phyloP scores from a whole-genome alignment of 53 echinoderm and acorn worm species.

The Echinarachnius parma region DNA sequence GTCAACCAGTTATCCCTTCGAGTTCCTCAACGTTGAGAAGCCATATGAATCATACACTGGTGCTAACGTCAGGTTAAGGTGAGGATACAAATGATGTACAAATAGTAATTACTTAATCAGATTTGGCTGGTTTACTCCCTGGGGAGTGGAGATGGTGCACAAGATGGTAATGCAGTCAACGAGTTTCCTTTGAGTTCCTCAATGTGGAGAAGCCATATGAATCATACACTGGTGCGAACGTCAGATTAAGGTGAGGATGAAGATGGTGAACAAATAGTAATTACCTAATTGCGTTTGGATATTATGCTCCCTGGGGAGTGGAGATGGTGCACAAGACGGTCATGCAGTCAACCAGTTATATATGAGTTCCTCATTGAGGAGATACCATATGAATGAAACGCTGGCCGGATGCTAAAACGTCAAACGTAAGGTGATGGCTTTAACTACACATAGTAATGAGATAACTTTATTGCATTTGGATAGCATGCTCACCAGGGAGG shows the following conservation, averaged over 20 bases:
- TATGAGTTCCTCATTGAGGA: too few species aligned
- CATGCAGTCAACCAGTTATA: too few species aligned
- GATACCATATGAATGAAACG: too few species aligned
- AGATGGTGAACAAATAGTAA: not conserved
- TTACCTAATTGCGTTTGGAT: not conserved
- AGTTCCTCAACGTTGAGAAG: slow-evolving; percentile 94
- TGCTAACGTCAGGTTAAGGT: slow-evolving; percentile 95
- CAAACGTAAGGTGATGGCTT: too few species aligned
- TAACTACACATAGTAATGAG: too few species aligned
- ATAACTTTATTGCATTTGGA: too few species aligned
- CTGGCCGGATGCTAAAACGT: too few species aligned
- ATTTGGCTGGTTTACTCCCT: slow-evolving; percentile 85
- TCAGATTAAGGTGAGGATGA: slow-evolving; percentile 79
- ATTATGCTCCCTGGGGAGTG: too few species aligned
- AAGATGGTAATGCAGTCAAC: slow-evolving; percentile 84
- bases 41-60: slow-evolving; percentile 96
- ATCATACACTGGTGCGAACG: slow-evolving; percentile 94
- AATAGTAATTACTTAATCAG: too few species aligned
- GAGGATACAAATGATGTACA: too few species aligned
- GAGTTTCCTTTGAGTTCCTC: slow-evolving; percentile 84
- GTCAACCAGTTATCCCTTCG: slow-evolving; percentile 81
- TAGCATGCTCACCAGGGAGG: too few species aligned
- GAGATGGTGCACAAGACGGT: too few species aligned
- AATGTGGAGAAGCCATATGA: slow-evolving; percentile 97
- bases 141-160: slow-evolving; percentile 88